Base-by-base conservation (phyloP, 2,113 vertebrate species). In the Bombycilla garrulus region DNA sequence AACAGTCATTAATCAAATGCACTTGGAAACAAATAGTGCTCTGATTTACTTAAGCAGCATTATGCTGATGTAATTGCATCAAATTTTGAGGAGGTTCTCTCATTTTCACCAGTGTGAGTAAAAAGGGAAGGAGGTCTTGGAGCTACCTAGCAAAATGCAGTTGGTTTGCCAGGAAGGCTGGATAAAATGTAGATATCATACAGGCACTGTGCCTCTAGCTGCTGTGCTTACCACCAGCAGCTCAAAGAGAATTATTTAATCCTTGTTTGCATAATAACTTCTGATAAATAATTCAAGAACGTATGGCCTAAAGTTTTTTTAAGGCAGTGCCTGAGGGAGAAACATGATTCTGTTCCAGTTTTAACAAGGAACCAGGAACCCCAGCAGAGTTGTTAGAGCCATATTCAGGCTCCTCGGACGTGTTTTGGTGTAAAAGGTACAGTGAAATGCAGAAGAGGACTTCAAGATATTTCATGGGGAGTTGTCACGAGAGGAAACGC, bases 231-330 rank as follows among this genome's bases (percentile, higher is more conserved):
- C 92, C 82, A 84, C 77, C 66, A 91, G 94, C 93, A 97, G 93
- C 96, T 98, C 97, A 98, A 98, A 98, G 97, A 98, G 97, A 98
- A 98, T 98, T 98, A 98, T 98, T 98, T 96, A 98, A 97, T 97
- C 89, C 96, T 92, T 98, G 96, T 98, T 98, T 98, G 98, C 95
- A 97, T 97, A 97, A 93, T 94, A 97, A 95, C 86, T 96, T 97
- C 94, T 96, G 93, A 97, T 98, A 94, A 98, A 97, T 98, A 95
- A 98, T 96, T 97, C 97, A 97, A 84, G 84, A 83, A 90, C 12
- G 33, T 90, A 91, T 92, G 78, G 82, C 91, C 92, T 93, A 33
- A 96, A 96, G 88, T 85, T 97, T 96, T 96, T 97, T 73, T 93
- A 79, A 98, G 91, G 84, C 94, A 93, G 88, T 82, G 61, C 93